phyloP scores from a whole-genome alignment of 2,113 vertebrate genomes.

The Monarcha castaneiventris region DNA sequence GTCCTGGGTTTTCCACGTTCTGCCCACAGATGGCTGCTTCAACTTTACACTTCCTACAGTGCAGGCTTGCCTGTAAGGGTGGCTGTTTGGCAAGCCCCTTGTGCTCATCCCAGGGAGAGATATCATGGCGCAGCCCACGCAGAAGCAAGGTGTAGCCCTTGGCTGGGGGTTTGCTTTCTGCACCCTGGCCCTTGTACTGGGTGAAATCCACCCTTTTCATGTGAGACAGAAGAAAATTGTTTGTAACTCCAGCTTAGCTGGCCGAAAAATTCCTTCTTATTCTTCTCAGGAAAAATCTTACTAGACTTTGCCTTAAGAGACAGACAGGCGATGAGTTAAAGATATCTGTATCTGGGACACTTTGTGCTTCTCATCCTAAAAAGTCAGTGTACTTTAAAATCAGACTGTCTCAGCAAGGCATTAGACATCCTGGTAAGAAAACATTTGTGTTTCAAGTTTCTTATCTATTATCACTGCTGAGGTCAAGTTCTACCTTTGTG shows the following conservation, averaged over 20 bases:
- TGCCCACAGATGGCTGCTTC: neutral
- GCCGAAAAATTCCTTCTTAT: neutral
- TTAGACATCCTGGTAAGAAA: neutral
- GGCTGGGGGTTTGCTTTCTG: neutral
- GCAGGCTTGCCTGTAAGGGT: neutral
- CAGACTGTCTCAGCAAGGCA: neutral
- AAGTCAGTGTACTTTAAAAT: neutral
- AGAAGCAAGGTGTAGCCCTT: neutral
- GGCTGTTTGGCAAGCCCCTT: neutral
- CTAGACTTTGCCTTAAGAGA: neutral
- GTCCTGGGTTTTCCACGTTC: neutral
- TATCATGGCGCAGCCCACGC: fast-evolving
- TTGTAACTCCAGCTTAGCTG: neutral
- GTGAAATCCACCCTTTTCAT: neutral
- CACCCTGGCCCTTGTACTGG: neutral
- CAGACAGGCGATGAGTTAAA: neutral
- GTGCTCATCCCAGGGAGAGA: neutral
- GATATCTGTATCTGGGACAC: neutral
- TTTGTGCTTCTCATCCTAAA: neutral
- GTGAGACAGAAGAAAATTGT: neutral
- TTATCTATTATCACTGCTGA: neutral
- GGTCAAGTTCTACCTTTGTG: neutral
- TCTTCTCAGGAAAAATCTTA: neutral
- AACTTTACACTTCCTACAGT: neutral
- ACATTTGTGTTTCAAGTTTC: neutral